Conservation (phyloP, 2,797 vertebrate species). For the Allobates femoralis region DNA sequence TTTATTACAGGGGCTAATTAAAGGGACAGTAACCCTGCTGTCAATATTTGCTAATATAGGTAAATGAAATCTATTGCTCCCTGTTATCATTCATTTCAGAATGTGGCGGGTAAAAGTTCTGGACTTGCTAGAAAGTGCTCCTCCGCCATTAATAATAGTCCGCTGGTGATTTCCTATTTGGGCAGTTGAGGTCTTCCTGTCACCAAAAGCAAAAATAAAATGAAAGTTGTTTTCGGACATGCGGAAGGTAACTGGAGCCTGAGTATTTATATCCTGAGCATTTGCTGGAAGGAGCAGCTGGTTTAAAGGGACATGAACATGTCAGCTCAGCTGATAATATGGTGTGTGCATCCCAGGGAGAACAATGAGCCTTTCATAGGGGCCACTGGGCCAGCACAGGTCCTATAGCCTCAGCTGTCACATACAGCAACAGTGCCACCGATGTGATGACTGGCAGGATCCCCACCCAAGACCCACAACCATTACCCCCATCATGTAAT, state of each 20-base stretch:
- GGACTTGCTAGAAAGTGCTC: background rate
- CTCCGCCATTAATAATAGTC: background rate
- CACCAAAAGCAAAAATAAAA: conserved; percentile 19
- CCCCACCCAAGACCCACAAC: background rate
- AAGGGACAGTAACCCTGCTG: no score
- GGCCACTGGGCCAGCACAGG: background rate
- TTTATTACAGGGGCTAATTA: background rate
- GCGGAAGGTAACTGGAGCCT: conserved; percentile 59
- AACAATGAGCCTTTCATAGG: conserved; percentile 65
- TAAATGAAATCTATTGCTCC: background rate
- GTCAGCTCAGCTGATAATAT: conserved; percentile 64
- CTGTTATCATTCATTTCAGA: background rate
- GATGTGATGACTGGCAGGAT: conserved; percentile 16
- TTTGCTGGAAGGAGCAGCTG: conserved; percentile 71
- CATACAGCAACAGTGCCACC: conserved; percentile 16
- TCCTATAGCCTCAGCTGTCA: conserved; percentile 67
- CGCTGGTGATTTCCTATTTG: background rate
- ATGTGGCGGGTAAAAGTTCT: background rate
- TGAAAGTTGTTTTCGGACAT: conserved; percentile 50
- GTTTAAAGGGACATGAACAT: conserved; percentile 51
- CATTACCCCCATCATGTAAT: background rate
- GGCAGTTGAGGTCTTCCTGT: background rate
- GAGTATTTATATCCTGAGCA: conserved; percentile 66
- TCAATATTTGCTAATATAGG: no score
- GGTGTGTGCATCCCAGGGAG: background rate